Percentiles rank a stretch among this genome's conserved stretches.
phyloP scores from a whole-genome alignment of 2,888 invertebrate genomes.

The Chesias legatella region DNA sequence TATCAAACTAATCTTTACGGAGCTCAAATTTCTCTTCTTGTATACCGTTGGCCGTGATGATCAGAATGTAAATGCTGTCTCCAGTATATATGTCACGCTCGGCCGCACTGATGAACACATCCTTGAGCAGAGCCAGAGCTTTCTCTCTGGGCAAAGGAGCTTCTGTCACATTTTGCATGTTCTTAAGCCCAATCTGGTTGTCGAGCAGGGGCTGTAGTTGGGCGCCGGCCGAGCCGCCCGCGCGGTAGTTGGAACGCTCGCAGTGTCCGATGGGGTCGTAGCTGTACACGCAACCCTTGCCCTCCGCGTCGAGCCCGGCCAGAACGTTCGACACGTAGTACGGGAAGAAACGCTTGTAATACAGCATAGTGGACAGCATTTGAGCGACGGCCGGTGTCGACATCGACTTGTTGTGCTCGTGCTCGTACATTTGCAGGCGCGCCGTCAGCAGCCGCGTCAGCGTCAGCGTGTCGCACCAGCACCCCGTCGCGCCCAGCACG shows the following conservation, averaged over 20 bases:
- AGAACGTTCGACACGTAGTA: constrained; percentile 97
- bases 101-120: constrained; percentile 98
- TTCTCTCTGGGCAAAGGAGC: constrained; percentile 87
- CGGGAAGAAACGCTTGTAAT: constrained; percentile 98
- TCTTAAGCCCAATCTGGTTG: constrained; percentile 95
- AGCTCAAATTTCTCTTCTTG: constrained; percentile 87
- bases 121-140: constrained; percentile 92
- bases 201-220: constrained; percentile 97
- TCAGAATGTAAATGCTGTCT: constrained; percentile 91
- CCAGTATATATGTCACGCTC: constrained; percentile 99
- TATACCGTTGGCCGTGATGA: constrained; percentile 93
- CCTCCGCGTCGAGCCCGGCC: constrained; percentile 95
- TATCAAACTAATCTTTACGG: constrained; percentile 88
- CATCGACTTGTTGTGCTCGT: constrained; percentile 96
- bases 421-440: constrained; percentile 96
- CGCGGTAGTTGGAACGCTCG: constrained; percentile 90
- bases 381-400: constrained; percentile 95
- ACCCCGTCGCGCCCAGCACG: constrained; percentile 96
- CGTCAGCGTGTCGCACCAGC: constrained; percentile 98
- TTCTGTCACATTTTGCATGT: constrained; percentile 86
- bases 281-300: constrained; percentile 96
- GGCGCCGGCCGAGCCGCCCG: constrained; percentile 94
- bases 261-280: constrained; percentile 99
- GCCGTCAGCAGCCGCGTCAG: constrained; percentile 91
- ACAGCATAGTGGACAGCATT: constrained; percentile 97